Conservation (phyloP, 2,113 vertebrate genomes). For the Corapipo altera region DNA sequence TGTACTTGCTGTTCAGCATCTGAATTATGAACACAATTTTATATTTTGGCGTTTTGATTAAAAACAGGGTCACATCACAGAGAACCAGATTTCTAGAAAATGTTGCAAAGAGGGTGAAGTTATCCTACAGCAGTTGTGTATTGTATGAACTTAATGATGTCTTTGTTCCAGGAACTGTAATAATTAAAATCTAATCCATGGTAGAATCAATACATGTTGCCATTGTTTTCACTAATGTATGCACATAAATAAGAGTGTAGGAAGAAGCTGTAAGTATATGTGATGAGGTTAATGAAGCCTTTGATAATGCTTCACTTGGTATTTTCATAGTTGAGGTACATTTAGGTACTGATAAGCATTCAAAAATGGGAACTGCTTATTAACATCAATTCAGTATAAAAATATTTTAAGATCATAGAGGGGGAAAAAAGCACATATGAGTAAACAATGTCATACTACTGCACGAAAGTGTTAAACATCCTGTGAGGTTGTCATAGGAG, state of each 20-base stretch:
- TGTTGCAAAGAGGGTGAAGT: neutral
- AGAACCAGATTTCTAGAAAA: neutral
- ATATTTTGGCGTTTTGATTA: neutral
- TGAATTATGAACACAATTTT: neutral
- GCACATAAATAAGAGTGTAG: neutral
- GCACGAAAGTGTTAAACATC: neutral
- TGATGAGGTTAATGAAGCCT: neutral
- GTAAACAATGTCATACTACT: neutral
- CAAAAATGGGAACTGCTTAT: neutral
- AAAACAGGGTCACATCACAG: neutral
- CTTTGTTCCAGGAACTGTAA: neutral
- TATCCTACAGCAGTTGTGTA: neutral
- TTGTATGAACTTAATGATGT: neutral
- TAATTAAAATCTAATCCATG: neutral
- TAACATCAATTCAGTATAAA: neutral
- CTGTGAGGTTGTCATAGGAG: neutral
- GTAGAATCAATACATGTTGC: neutral
- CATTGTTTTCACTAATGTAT: neutral
- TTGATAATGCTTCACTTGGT: neutral
- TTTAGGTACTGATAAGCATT: neutral
- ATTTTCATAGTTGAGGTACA: neutral
- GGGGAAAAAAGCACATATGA: neutral
- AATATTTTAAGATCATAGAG: neutral
- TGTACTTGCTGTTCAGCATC: neutral
- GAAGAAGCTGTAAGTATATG: neutral